A percentile compares a stretch with the other conserved stretches of the same genome.
phyloP scores from a whole-genome alignment of 1,140 invertebrate genomes.

The Rhagoletis pomonella region DNA sequence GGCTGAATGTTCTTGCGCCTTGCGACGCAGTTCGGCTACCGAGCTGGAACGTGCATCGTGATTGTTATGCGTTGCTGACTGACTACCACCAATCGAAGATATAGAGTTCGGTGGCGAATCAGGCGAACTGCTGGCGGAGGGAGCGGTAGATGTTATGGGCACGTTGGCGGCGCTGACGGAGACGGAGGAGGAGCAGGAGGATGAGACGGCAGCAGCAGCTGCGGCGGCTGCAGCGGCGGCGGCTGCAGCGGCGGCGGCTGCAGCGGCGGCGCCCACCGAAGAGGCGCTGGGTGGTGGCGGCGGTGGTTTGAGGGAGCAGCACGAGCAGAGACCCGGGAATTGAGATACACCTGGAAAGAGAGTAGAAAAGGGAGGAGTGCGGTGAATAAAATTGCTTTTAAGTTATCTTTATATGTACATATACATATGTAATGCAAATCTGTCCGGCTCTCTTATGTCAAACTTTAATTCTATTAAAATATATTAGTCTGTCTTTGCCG shows the following conservation, averaged over 20 bases:
- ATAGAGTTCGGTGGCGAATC: slow-evolving; percentile 69
- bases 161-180: not conserved
- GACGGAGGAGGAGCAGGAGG: slow-evolving; percentile 54
- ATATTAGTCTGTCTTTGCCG: not conserved
- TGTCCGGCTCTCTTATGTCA: not conserved
- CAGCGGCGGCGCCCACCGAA: slow-evolving; percentile 1
- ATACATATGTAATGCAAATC: not conserved
- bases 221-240: slow-evolving; percentile 48
- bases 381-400: not conserved
- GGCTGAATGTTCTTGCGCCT: slow-evolving; percentile 93
- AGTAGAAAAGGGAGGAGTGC: not conserved
- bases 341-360: slow-evolving; percentile 74
- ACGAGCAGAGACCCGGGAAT: slow-evolving; percentile 84
- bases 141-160: not conserved
- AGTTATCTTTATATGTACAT: too few species aligned
- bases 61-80: slow-evolving; percentile 57
- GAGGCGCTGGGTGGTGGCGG: slow-evolving; percentile 56
- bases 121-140: slow-evolving; percentile 62
- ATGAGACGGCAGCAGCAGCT: slow-evolving; percentile 21
- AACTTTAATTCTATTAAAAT: slow-evolving; percentile 21
- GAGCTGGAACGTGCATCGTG: slow-evolving; percentile 83
- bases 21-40: slow-evolving; percentile 89
- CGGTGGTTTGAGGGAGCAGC: slow-evolving; percentile 81
- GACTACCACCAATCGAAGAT: not conserved
- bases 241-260: slow-evolving; percentile 36